Evolutionary conservation across 2,797 vertebrate species (phyloP).

Genomic region (Falco cherrug): DNA sequence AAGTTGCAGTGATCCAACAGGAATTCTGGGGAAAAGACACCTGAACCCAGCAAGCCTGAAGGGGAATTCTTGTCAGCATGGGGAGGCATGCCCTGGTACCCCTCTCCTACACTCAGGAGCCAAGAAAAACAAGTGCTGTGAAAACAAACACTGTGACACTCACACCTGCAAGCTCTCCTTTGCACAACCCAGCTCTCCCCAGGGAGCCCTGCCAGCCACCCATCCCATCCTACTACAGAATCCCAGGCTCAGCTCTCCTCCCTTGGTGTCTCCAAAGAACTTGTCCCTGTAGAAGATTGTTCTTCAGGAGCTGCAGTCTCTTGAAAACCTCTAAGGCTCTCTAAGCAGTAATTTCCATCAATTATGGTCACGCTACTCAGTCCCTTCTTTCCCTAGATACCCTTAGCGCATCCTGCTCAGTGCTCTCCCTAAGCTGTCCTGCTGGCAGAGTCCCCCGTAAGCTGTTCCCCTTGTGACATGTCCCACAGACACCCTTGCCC

Average conservation of each 20-base stretch:
- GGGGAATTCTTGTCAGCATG: neutral
- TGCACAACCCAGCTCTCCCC: neutral
- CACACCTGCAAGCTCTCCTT: neutral
- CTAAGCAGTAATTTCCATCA: neutral
- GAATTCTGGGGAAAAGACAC: neutral
- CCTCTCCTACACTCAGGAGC: neutral
- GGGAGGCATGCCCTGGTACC: neutral
- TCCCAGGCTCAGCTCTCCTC: neutral
- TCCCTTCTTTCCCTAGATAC: neutral
- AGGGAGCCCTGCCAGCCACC: neutral
- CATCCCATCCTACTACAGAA: rapidly evolving
- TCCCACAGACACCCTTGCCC: neutral
- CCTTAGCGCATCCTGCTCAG: neutral
- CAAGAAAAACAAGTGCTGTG: neutral
- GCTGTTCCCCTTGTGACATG: neutral
- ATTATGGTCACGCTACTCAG: neutral
- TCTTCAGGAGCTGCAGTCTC: neutral
- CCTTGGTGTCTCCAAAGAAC: neutral
- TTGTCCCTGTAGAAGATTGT: rapidly evolving
- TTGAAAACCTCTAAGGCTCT: neutral
- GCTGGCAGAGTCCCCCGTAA: neutral
- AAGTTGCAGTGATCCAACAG: neutral
- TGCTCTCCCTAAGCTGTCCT: neutral
- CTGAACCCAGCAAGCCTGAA: neutral
- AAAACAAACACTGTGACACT: neutral